Evolutionary conservation across 2,888 invertebrate genomes (phyloP), one percentile per base, ranked within the genome.

Genomic region (Trichacis sp.): DNA sequence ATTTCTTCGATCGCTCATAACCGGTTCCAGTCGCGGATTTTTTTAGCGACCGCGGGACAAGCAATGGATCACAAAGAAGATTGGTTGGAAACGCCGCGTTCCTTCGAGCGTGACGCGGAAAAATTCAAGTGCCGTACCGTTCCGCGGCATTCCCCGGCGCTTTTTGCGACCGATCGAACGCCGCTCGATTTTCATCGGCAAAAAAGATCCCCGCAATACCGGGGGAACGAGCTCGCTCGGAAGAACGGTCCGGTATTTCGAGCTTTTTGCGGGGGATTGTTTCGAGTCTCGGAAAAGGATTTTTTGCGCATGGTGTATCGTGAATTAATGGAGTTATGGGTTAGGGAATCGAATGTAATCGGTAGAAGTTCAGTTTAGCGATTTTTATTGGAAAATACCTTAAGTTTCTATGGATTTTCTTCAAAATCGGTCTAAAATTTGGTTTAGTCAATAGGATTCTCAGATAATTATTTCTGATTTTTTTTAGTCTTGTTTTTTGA

Each of bases 1-100:
- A 71, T 72, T 74, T 67, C 63, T 62, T 56, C 54, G 63, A 58
- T 42, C 57, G 61, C 30, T n/a, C 43, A 57, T 43, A 71, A 77
- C 72, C 73, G 73, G 74, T 77, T 69, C 43, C 61, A 56, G 57
- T 48, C 50, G 8, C 24, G 24, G 24, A 67, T 73, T 73, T 73
- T 74, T 72, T 69, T 62, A 47, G 50, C 51, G 19, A 17, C 18
- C 20, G 40, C 47, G 38, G 33, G 47, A 19, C 54, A 40, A 58
- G 65, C 29, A 62, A 66, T 58, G 58, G 58, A 50, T 46, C 42
- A 56, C 63, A 48, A 63, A 59, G 66, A 63, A 63, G 60, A 63
- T 63, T 59, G 60, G 47, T 36, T 48, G 66, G 55, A 67, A 67
- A 67, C n/a, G 29, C 49, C 52, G 24, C 30, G 66, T 47, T 46